Base-by-base conservation (phyloP, 2,888 invertebrate genomes). In the Chouioia cunea region DNA sequence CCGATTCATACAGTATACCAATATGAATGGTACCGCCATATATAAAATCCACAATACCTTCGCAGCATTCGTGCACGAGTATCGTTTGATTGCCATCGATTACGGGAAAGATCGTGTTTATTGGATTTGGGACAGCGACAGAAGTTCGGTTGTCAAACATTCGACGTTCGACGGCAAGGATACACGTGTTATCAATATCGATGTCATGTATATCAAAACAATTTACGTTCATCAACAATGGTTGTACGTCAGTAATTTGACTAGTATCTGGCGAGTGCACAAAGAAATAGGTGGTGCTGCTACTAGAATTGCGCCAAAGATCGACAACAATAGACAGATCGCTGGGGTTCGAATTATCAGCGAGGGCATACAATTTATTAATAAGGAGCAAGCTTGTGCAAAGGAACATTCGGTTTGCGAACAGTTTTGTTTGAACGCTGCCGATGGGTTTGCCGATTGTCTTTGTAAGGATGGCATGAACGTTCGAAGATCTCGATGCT, bases 331-430 rank as follows among this genome's bases (percentile, higher is more conserved):
- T 36, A 3, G 10, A 6, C 23, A 8, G 16, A 48, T 57, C 0
- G 36, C 48, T n/a, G 50, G 43, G 20, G 22, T 43, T 0, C 43
- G 50, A 22, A n/a, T 57, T 4, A 46, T 58, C 15, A 58, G 58
- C 8, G 36, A 36, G 36, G 12, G 36, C 12, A 15, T 8, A 0
- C 58, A 12, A 6, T 58, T 4, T 18, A 56, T 16, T 2, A n/a
- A 20, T 10, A 44, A 22, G 2, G 20, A 58, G 2, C 46, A 64
- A 22, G 27, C 57, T 16, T 69, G 69, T 10, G n/a, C n/a, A 10
- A 12, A 36, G 0, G 20, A 50, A n/a, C 63, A 69, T 15, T 57
- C 58, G 4, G 63, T 50, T 2, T 69, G 69, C 20, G 58, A 57
- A 4, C 63, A 63, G 22, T 58, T 69, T 18, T 69, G 69, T 20